A percentile compares a stretch with the other conserved stretches of the same genome.
Conservation (phyloP, 2,797 vertebrate species). For the Pseudotriccus pelzelni region DNA sequence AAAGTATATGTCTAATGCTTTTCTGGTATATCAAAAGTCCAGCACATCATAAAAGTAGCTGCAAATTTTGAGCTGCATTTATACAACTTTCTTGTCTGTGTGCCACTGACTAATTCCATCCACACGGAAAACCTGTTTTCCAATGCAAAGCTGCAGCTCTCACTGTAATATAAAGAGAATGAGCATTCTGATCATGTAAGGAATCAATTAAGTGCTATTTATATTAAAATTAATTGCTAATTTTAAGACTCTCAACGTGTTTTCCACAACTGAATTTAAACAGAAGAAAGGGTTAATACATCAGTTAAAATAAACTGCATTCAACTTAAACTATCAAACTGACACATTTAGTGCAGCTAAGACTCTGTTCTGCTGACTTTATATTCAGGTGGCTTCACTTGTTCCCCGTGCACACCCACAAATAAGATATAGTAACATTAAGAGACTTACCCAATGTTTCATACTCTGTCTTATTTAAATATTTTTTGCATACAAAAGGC, state of each 20-base stretch:
- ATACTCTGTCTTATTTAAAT: conserved; percentile 72
- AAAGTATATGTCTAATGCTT: background rate
- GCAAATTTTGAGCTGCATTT: background rate
- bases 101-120: background rate
- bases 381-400: background rate
- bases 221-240: background rate
- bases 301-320: background rate
- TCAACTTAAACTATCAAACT: background rate
- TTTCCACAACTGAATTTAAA: background rate
- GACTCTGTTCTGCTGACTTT: background rate
- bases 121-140: background rate
- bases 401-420: background rate
- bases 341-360: background rate
- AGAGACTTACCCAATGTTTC: conserved; percentile 82
- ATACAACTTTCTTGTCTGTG: background rate
- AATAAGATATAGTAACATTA: background rate
- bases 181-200: background rate
- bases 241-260: background rate
- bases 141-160: background rate
- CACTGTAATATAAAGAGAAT: background rate
- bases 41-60: background rate
- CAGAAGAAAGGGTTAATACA: background rate
- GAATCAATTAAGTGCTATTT: background rate
- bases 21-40: background rate
- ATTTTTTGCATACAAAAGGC: conserved; percentile 93